Conservation (phyloP, 2,888 invertebrate genomes). For the Ctenicera cuprea region DNA sequence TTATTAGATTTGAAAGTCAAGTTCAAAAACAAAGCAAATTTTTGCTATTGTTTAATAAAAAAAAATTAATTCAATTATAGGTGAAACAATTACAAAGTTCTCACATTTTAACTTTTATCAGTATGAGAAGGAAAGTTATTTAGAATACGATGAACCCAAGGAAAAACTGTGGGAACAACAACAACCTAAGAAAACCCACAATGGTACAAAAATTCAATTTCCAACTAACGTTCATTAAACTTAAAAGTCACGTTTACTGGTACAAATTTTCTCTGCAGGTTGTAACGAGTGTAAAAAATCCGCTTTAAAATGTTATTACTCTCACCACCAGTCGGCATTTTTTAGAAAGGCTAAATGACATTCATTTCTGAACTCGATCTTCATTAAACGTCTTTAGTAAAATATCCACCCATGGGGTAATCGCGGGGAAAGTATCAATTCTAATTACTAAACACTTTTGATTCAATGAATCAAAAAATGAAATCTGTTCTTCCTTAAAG, state of each 20-base stretch:
- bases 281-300: not conserved
- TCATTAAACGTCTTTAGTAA: slow-evolving; percentile 1
- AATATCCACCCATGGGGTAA: slow-evolving; percentile 29
- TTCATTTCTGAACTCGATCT: slow-evolving; percentile 7
- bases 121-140: slow-evolving; percentile 21
- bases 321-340: slow-evolving; percentile 15
- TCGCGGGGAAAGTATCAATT: slow-evolving; percentile 24
- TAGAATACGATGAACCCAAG: slow-evolving; percentile 6
- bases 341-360: slow-evolving; percentile 31
- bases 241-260: not conserved
- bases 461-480: not conserved
- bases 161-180: too few species aligned
- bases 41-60: slow-evolving; percentile 7
- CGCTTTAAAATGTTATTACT: slow-evolving; percentile 4
- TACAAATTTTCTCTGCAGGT: slow-evolving; percentile 2
- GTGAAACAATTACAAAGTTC: slow-evolving; percentile 23
- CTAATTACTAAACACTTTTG: slow-evolving; percentile 3
- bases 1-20: slow-evolving; percentile 29
- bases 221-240: not conserved
- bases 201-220: not conserved
- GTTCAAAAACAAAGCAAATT: slow-evolving; percentile 15
- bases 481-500: too few species aligned
- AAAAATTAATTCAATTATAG: not conserved
- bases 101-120: slow-evolving; percentile 12
- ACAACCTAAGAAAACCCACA: not conserved